Evolutionary conservation across 2,888 invertebrate genomes (phyloP), one percentile per base, ranked within the genome.

Genomic region (Spisula subtruncata): DNA sequence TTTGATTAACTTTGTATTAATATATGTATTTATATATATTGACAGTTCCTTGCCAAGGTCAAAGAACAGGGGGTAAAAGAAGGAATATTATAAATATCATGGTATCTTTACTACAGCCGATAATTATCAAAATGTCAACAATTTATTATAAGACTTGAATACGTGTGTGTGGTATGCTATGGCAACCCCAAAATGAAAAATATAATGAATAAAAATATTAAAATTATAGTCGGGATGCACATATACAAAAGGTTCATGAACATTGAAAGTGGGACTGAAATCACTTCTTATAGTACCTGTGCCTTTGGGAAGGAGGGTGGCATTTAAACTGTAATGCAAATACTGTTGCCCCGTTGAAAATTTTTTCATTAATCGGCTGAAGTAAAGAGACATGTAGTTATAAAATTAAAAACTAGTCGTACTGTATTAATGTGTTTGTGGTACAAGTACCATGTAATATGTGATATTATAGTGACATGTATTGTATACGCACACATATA

Each of bases 1-100:
- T n/a, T 60, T n/a, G 25, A 60, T 25, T 5, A 5, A 18, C 1
- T 32, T 32, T 35, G 18, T 35, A 32, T 0, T 75, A 75, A 75
- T 6, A 12, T 18, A 18, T 75, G 18, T 75, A 75, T 75, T 75
- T 5, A 1, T 75, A 35, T 75, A 35, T 75, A 32, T 75, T 35
- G 35, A 75, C 75, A 75, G 75, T 75, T 75, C 35, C 75, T 75
- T 25, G 75, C 75, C 14, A 25, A 32, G 29, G 75, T 75, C 16
- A 75, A 18, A 35, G 75, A 75, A 75, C 75, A 75, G 35, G 75
- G 75, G 35, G 75, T 35, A 75, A 75, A 75, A 16, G 75, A 75
- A 75, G 75, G 75, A 29, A 35, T 75, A 16, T 18, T 75, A 35
- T 75, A 75, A 35, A 8, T n/a, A 35, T 75, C 1, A 35, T 75